phyloP scores from a whole-genome alignment of 1,140 invertebrate genomes.

The Euschistus heros region DNA sequence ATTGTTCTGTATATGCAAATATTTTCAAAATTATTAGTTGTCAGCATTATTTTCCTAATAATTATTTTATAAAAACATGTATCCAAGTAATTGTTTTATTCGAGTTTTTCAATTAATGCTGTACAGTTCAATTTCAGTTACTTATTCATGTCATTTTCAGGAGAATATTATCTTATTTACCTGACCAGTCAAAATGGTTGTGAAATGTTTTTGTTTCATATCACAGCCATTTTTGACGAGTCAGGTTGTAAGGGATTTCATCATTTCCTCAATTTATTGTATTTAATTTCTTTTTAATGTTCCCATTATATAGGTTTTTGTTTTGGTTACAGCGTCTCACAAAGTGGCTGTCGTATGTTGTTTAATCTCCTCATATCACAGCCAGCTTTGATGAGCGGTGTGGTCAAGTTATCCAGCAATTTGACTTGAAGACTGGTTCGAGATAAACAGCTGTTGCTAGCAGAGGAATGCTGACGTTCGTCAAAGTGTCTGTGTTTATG shows the following conservation, averaged over 20 bases:
- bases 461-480: constrained; percentile 12
- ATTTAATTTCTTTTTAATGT: neutral
- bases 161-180: neutral
- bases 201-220: constrained; percentile 67
- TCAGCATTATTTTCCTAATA: too few species aligned
- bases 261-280: constrained; percentile 20
- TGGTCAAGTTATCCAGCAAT: constrained; percentile 26
- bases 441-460: neutral
- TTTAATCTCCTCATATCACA: constrained; percentile 50
- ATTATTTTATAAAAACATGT: too few species aligned
- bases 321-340: constrained; percentile 39
- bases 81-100: too few species aligned
- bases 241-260: constrained; percentile 40
- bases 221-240: constrained; percentile 84
- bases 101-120: too few species aligned
- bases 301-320: neutral
- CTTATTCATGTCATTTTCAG: too few species aligned
- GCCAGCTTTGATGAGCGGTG: constrained; percentile 71
- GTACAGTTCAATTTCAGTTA: too few species aligned
- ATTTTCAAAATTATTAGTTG: too few species aligned
- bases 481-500: constrained; percentile 53
- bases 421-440: neutral
- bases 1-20: too few species aligned
- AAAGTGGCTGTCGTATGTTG: constrained; percentile 52
- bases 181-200: constrained; percentile 62